Base-by-base conservation (phyloP, 2,888 invertebrate genomes). In the Drosophila colorata region DNA sequence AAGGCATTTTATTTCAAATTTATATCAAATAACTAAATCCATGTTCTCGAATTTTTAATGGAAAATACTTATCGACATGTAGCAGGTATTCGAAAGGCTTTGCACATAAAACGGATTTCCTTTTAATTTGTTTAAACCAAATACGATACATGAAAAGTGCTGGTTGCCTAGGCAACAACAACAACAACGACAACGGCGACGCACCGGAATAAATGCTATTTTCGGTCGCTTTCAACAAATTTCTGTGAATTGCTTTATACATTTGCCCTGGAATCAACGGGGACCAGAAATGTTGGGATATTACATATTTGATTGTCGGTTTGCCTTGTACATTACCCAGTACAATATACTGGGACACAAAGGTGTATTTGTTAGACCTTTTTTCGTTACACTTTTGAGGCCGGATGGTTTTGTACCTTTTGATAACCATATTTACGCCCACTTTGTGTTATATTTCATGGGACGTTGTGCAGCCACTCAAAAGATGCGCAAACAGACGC, bases 291-390 rank as follows among this genome's bases (percentile, higher is more conserved):
- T 67, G 79, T 76, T 53, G 64, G 69, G 40, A 63, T 75, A 72
- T 82, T 79, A 67, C 58, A 65, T 69, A 67, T 85, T 66, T 81
- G 87, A 81, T 81, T 80, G 85, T 74, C 67, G 67, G 74, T 35
- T 61, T 53, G 52, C 61, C 33, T 37, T 55, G 35, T 64, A 41
- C 40, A 38, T 61, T 61, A 40, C 51, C 37, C 43, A 43, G 38
- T 53, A 14, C 14, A n/a, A 23, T 23, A 20, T 40, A 60, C 64
- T 46, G 40, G 55, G 37, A 18, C 49, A 66, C 49, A 77, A 75
- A 77, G 60, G 53, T 56, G 58, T 49, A 35, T 66, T 65, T 69
- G 69, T 52, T 47, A 61, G 64, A 43, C 55, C 66, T 16, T 66
- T 69, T 74, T 66, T 55, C 35, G 56, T 67, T 23, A 13, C 47